Conservation (phyloP, 2,797 vertebrate genomes). For the Harpagifer antarcticus region DNA sequence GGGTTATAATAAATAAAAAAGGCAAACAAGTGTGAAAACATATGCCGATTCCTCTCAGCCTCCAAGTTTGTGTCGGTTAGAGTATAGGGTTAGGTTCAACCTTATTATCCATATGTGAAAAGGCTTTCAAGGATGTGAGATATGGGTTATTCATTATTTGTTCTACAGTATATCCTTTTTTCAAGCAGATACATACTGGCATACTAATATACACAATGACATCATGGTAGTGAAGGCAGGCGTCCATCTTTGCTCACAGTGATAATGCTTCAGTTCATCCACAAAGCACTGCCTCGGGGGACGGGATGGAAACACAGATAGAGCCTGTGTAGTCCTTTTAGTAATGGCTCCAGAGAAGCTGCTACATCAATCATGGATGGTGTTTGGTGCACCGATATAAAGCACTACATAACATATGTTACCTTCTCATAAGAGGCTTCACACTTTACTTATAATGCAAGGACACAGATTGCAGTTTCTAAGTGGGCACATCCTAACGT, state of each 20-base stretch:
- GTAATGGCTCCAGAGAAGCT: slow-evolving; percentile 40
- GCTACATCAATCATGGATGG: slow-evolving; percentile 53
- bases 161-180: not conserved
- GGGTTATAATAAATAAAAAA: slow-evolving; percentile 4
- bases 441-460: slow-evolving; percentile 3
- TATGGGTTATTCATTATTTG: slow-evolving; percentile 8
- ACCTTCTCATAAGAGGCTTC: slow-evolving; percentile 19
- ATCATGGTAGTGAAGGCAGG: slow-evolving; percentile 50
- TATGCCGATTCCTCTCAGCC: slow-evolving; percentile 7
- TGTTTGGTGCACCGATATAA: slow-evolving; percentile 35
- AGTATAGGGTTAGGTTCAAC: slow-evolving; percentile 11
- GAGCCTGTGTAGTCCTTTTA: slow-evolving; percentile 56
- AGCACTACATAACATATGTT: slow-evolving; percentile 51
- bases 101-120: slow-evolving; percentile 22
- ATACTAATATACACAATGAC: slow-evolving; percentile 27
- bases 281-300: slow-evolving; percentile 66
- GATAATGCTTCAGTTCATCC: slow-evolving; percentile 69
- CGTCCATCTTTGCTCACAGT: slow-evolving; percentile 52
- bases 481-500: not conserved
- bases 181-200: slow-evolving; percentile 43
- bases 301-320: slow-evolving; percentile 59
- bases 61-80: not conserved
- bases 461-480: not conserved
- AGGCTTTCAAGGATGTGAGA: not conserved
- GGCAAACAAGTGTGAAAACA: slow-evolving; percentile 10